Percentiles rank a stretch among this genome's conserved stretches.
phyloP scores from a whole-genome alignment of 2,797 vertebrate species.

The Alauda arvensis region DNA sequence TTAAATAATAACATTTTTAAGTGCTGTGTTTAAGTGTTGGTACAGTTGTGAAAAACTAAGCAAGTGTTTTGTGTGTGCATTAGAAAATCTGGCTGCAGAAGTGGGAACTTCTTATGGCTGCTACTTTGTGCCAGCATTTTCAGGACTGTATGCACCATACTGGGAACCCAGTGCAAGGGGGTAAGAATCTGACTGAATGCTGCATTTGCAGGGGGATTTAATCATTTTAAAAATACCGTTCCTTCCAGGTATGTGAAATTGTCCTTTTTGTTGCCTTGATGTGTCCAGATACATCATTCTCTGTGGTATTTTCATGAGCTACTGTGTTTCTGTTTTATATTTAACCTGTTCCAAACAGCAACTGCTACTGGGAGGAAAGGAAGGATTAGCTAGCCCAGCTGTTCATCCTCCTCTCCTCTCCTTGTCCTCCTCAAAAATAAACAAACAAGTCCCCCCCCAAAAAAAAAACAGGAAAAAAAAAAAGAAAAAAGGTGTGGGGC shows the following conservation, averaged over 20 bases:
- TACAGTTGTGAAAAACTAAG: background rate
- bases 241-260: background rate
- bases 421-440: background rate
- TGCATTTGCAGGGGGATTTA: background rate
- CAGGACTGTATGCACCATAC: constrained; percentile 94
- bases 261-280: background rate
- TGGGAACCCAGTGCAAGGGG: constrained; percentile 97
- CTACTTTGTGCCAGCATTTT: constrained; percentile 97
- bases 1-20: background rate
- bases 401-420: background rate
- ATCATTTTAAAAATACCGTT: background rate
- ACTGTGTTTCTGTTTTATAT: background rate
- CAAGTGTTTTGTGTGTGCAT: constrained; percentile 39
- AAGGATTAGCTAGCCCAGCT: background rate
- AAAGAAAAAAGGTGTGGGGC: fast-evolving
- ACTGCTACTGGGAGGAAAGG: background rate
- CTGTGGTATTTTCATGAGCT: background rate
- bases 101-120: constrained; percentile 94
- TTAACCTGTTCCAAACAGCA: background rate
- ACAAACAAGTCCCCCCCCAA: too few species aligned
- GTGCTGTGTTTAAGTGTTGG: background rate
- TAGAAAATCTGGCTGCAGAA: constrained; percentile 89
- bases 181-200: constrained; percentile 67
- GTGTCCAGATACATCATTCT: background rate
- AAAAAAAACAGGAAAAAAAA: background rate